phyloP scores from a whole-genome alignment of 2,113 vertebrate genomes.

The Oceanodroma tethys region DNA sequence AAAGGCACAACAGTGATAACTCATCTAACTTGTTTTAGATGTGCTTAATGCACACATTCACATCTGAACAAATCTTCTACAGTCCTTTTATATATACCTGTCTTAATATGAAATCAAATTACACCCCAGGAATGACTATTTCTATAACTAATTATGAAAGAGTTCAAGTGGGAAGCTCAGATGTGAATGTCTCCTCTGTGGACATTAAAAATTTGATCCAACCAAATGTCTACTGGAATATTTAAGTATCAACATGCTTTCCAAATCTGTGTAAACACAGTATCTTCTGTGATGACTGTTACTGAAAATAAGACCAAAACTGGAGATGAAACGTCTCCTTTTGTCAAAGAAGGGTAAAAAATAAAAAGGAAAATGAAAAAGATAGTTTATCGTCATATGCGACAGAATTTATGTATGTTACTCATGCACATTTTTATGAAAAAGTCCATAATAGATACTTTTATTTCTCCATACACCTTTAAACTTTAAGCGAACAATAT shows the following conservation, averaged over 20 bases:
- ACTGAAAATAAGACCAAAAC: neutral
- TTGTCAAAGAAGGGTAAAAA: neutral
- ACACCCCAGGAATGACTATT: neutral
- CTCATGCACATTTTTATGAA: neutral
- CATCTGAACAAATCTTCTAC: neutral
- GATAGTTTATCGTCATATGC: fast-evolving
- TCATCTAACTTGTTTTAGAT: neutral
- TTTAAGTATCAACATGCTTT: neutral
- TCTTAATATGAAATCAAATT: neutral
- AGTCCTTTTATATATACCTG: neutral
- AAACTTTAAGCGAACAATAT: neutral
- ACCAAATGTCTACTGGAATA: neutral
- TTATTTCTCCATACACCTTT: neutral
- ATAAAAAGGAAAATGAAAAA: neutral
- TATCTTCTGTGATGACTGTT: neutral
- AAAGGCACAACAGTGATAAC: neutral
- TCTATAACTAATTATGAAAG: neutral
- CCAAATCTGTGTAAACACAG: neutral
- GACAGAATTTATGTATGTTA: neutral
- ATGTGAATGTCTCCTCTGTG: neutral
- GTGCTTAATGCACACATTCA: neutral
- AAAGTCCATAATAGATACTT: neutral
- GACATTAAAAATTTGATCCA: neutral
- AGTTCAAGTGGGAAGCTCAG: neutral
- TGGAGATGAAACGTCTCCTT: neutral